These are phyloP conservation scores for Gasteruption jaculator DNA, from an alignment of 2,888 invertebrate genomes.

Conservation along the genomic window DNA sequence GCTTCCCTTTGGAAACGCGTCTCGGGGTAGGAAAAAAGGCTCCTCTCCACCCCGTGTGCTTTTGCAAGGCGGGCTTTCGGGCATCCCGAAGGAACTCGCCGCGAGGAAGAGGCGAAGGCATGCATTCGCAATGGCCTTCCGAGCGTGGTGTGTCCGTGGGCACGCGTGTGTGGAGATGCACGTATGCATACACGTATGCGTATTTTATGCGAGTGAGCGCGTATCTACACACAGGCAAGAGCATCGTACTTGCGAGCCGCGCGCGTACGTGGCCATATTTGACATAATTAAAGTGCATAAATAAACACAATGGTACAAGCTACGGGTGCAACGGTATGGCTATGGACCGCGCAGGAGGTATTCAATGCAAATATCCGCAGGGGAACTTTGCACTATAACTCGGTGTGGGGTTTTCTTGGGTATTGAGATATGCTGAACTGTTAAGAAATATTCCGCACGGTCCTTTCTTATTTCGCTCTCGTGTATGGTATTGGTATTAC, in stretches of 20 bases:
- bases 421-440: no score
- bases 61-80: background rate
- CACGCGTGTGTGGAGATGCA: slow-evolving; percentile 1
- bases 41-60: no score
- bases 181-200: slow-evolving; percentile 2
- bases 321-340: slow-evolving; percentile 24
- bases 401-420: no score
- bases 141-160: slow-evolving; percentile 4
- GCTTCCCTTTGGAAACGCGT: slow-evolving; percentile 4
- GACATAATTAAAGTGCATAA: slow-evolving; percentile 51
- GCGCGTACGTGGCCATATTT: slow-evolving; percentile 45
- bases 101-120: slow-evolving; percentile 7
- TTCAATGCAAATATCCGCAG: slow-evolving; percentile 49
- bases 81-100: slow-evolving; percentile 11
- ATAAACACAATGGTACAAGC: slow-evolving; percentile 50
- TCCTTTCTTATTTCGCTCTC: no score
- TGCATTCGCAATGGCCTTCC: slow-evolving; percentile 7
- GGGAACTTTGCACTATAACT: slow-evolving; percentile 18
- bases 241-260: slow-evolving; percentile 22
- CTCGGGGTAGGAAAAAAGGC: background rate
- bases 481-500: no score
- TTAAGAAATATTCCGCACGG: no score
- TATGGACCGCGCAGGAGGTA: slow-evolving; percentile 29
- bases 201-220: no score
- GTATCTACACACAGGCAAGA: no score